These are phyloP conservation scores for Agelas oroides DNA, from an alignment of 37 sponge, comb jelly and placozoan species.

Conservation along the genomic window DNA sequence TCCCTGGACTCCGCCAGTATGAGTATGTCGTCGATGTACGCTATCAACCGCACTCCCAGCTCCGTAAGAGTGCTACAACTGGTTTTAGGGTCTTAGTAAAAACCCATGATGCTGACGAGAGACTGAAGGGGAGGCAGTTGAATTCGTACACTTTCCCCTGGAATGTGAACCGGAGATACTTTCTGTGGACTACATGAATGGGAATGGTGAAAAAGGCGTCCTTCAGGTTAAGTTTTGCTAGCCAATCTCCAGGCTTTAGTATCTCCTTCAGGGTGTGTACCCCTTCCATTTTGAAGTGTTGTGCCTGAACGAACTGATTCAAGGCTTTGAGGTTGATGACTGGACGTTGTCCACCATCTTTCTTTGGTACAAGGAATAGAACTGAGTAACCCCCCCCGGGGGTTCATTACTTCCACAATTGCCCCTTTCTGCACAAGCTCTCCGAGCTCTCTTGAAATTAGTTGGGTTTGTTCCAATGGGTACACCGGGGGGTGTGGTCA, in stretches of 20 bases:
- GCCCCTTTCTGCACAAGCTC: constrained; percentile 34
- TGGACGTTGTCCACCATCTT: constrained; percentile 48
- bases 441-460: constrained; percentile 20
- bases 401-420: background rate
- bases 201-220: constrained; percentile 30
- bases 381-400: constrained; percentile 30
- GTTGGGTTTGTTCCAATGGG: background rate
- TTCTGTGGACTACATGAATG: constrained; percentile 1
- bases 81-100: constrained; percentile 49
- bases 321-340: constrained; percentile 52
- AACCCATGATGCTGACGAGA: constrained; percentile 14
- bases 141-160: no score
- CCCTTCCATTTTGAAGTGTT: constrained; percentile 72
- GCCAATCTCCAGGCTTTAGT: constrained; percentile 31
- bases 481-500: constrained; percentile 1
- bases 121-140: no score
- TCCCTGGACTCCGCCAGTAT: constrained; percentile 20
- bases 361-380: constrained; percentile 63
- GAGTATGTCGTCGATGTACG: constrained; percentile 30
- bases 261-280: constrained; percentile 45
- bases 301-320: constrained; percentile 25
- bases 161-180: background rate
- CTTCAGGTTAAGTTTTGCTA: constrained; percentile 52
- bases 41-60: constrained; percentile 19
- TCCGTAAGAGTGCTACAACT: constrained; percentile 5